Conservation (phyloP, 2,888 invertebrate genomes). For the Ernsta delagoae region DNA sequence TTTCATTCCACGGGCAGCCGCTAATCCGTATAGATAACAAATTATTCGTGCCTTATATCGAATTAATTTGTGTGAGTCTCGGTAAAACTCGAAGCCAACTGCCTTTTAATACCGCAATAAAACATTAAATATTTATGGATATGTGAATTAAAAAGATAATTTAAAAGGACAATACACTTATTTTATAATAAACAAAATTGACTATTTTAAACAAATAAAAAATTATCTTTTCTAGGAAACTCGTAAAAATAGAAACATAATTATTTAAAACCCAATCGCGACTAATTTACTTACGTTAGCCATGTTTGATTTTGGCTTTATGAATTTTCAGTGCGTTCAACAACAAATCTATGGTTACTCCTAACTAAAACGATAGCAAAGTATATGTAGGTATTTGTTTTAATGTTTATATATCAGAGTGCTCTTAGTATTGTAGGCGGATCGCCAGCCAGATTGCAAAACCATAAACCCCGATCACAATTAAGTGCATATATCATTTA, state of each 20-base stretch:
- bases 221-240: too few relatives aligned
- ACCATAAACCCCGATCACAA: conserved; percentile 17
- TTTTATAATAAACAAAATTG: background rate
- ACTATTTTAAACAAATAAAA: background rate
- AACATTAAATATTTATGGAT: conserved; percentile 7
- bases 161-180: background rate
- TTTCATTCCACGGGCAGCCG: conserved; percentile 65
- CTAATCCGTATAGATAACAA: conserved; percentile 76
- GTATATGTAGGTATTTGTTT: too few relatives aligned
- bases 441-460: conserved; percentile 2
- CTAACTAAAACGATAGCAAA: too few relatives aligned
- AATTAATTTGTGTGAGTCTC: conserved; percentile 63
- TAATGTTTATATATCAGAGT: too few relatives aligned
- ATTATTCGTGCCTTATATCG: conserved; percentile 64
- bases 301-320: too few relatives aligned
- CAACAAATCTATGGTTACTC: too few relatives aligned
- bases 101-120: background rate
- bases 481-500: conserved; percentile 43
- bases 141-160: conserved; percentile 9
- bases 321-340: too few relatives aligned
- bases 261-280: too few relatives aligned
- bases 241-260: too few relatives aligned
- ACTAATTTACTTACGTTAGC: too few relatives aligned
- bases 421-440: too few relatives aligned
- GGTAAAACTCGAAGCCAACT: background rate